Conservation (phyloP, 2,888 invertebrate species). For the Drosophila longiperda region DNA sequence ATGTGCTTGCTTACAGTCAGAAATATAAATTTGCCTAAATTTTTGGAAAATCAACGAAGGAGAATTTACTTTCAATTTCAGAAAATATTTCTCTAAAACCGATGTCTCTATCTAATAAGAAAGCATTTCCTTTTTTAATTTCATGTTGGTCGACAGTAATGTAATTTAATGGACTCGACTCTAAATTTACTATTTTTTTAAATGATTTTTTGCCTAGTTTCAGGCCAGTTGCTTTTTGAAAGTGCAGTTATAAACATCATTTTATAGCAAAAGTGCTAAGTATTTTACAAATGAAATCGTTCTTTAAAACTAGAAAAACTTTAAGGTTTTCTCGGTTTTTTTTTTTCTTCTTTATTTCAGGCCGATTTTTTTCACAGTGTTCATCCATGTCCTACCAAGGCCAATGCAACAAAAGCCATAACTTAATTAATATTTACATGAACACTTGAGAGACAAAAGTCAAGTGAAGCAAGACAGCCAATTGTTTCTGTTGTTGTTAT, state of each 20-base stretch:
- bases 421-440: conserved; percentile 81
- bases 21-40: neutral
- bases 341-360: too few relatives aligned
- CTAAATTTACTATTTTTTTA: too few relatives aligned
- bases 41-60: neutral
- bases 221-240: too few relatives aligned
- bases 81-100: neutral
- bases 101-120: neutral
- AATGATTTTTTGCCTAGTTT: too few relatives aligned
- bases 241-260: neutral
- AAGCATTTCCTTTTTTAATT: neutral
- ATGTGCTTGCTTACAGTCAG: neutral
- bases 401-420: conserved; percentile 63
- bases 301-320: neutral
- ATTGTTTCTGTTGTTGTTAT: conserved; percentile 49
- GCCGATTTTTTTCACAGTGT: neutral
- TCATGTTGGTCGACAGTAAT: neutral
- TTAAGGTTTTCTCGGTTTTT: neutral
- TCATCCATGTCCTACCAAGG: conserved; percentile 31
- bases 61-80: neutral
- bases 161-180: neutral
- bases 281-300: neutral
- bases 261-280: neutral
- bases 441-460: conserved; percentile 37
- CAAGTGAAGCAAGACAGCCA: conserved; percentile 24